Evolutionary conservation across 2,888 invertebrate genomes (phyloP).

Genomic region (Sarcophaga rosellei): DNA sequence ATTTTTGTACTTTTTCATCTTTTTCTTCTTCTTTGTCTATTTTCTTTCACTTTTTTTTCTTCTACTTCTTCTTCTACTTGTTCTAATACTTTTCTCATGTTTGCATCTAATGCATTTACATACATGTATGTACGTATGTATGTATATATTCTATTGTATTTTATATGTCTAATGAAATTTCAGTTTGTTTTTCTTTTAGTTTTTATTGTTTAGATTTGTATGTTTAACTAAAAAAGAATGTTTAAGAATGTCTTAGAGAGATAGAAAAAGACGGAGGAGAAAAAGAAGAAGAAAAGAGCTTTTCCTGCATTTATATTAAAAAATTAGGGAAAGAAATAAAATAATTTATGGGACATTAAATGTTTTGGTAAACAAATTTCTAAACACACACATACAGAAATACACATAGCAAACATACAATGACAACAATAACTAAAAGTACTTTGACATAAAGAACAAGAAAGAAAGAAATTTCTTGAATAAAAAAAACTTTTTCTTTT

Average conservation of each 20-base stretch:
- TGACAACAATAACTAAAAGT: background rate
- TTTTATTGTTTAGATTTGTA: no score
- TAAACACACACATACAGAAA: background rate
- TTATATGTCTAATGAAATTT: background rate
- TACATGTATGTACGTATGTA: background rate
- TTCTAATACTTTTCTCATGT: no score
- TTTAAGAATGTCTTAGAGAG: slow-evolving; percentile 10
- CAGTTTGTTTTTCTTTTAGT: background rate
- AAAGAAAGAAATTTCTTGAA: background rate
- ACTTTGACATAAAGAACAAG: no score
- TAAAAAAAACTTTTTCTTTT: background rate
- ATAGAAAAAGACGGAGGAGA: background rate
- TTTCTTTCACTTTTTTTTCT: background rate
- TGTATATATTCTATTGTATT: background rate
- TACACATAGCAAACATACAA: no score
- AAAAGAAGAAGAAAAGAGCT: background rate
- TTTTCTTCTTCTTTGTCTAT: background rate
- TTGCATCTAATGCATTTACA: background rate
- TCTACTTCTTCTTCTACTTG: no score
- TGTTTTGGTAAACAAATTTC: slow-evolving; percentile 6
- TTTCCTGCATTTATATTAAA: slow-evolving; percentile 30
- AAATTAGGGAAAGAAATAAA: slow-evolving; percentile 45
- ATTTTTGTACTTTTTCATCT: slow-evolving; percentile 23
- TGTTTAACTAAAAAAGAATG: slow-evolving; percentile 5
- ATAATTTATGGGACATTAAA: slow-evolving; percentile 48